Evolutionary conservation across 1,140 invertebrate species (phyloP).

Genomic region (Euwallacea fornicatus): DNA sequence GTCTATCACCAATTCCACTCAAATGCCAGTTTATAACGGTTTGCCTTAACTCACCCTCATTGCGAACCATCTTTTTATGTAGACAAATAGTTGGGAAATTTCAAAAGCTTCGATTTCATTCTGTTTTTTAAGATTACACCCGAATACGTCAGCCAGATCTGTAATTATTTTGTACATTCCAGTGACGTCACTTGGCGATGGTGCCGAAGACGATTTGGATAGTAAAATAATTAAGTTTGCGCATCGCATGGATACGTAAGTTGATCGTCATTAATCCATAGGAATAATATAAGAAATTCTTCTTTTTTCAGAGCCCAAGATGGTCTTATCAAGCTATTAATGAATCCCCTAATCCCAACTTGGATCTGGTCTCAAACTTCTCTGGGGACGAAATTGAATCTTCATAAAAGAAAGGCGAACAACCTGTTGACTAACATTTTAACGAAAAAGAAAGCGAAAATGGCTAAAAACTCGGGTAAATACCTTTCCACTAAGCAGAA

Average conservation of each 20-base stretch:
- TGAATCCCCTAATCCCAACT: constrained; percentile 2
- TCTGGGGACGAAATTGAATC: not conserved
- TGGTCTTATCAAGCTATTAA: constrained; percentile 7
- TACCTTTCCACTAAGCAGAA: not conserved
- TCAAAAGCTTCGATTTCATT: no score
- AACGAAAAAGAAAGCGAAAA: constrained; percentile 1
- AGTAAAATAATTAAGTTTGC: not conserved
- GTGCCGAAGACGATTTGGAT: not conserved
- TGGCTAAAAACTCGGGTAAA: not conserved
- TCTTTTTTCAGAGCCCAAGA: constrained; percentile 7
- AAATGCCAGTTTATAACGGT: no score
- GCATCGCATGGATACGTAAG: not conserved
- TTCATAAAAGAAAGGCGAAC: not conserved
- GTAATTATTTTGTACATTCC: not conserved
- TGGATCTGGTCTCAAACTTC: constrained; percentile 5
- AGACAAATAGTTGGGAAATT: not conserved
- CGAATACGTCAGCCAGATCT: not conserved
- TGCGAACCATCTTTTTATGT: not conserved
- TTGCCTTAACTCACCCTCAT: not conserved
- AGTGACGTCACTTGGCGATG: not conserved
- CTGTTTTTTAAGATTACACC: no score
- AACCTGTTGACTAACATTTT: not conserved
- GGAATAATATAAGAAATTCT: not conserved
- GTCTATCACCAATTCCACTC: no score
- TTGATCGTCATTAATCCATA: not conserved